These are phyloP conservation scores for Rhodinocichla rosea DNA, from an alignment of 2,113 vertebrate species.

Conservation along the genomic window DNA sequence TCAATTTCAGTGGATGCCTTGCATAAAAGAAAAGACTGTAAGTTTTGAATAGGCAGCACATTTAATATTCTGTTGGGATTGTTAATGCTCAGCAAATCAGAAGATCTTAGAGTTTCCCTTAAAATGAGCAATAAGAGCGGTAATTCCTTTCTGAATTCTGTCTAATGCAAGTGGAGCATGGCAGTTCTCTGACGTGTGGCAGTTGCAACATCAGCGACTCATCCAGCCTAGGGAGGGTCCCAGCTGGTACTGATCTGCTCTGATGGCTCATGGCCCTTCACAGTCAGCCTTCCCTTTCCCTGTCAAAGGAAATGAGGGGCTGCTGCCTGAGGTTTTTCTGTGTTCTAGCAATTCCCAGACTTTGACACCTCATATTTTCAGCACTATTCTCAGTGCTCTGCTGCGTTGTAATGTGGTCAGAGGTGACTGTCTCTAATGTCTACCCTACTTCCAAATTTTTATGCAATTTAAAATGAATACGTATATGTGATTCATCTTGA, in stretches of 20 bases:
- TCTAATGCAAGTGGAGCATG: not conserved
- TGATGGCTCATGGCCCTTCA: not conserved
- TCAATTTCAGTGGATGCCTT: not conserved
- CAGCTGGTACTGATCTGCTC: not conserved
- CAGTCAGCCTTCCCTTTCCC: not conserved
- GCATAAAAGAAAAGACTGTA: not conserved
- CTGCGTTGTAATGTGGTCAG: not conserved
- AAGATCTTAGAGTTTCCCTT: not conserved
- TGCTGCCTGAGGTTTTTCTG: not conserved
- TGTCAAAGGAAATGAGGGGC: conserved; percentile 4
- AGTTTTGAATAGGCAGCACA: not conserved
- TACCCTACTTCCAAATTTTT: not conserved
- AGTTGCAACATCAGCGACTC: not conserved
- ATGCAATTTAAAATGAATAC: not conserved
- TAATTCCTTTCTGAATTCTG: not conserved
- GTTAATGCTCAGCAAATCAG: not conserved
- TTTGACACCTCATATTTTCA: not conserved
- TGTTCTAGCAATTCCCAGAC: conserved; percentile 6
- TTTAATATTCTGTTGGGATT: not conserved
- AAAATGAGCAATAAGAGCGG: not conserved
- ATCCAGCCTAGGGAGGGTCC: not conserved
- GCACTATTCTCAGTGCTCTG: not conserved
- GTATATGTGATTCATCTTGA: conserved; percentile 14
- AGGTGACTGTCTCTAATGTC: not conserved
- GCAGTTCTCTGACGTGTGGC: not conserved